A percentile compares a stretch with the other conserved stretches of the same genome.
Conservation (phyloP, 2,888 invertebrate genomes). For the Sarcophaga subvicina region DNA sequence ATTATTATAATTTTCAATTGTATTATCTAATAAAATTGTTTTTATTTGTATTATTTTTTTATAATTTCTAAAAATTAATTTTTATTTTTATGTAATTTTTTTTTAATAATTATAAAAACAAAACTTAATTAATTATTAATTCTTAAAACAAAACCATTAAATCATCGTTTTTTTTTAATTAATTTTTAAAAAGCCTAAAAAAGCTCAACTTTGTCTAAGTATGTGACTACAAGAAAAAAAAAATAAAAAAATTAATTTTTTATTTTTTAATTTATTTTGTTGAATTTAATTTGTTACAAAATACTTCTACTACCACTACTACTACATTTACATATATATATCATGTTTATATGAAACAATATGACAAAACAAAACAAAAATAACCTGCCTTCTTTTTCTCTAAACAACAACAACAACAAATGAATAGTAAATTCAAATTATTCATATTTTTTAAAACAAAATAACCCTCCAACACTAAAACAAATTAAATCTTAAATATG, state of each 20-base stretch:
- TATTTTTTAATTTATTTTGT: conserved; percentile 60
- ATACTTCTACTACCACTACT: conserved; percentile 30
- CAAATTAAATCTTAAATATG: conserved; percentile 18
- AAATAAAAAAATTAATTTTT: conserved; percentile 12
- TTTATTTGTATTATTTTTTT: conserved; percentile 49
- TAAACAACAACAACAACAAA: conserved; percentile 31
- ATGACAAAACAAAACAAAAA: background rate
- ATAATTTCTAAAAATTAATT: conserved; percentile 9
- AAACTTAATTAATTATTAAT: conserved; percentile 58
- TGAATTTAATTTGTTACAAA: conserved; percentile 68
- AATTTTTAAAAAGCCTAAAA: conserved; percentile 59
- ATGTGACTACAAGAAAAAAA: conserved; percentile 48
- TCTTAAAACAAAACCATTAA: conserved; percentile 39
- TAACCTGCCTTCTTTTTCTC: conserved; percentile 50
- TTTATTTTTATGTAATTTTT: conserved; percentile 16
- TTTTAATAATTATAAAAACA: conserved; percentile 47
- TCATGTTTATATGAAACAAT: conserved; percentile 18
- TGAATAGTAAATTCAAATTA: background rate
- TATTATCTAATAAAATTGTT: conserved; percentile 38
- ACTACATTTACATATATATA: conserved; percentile 39
- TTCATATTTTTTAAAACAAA: conserved; percentile 1
- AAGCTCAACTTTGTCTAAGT: conserved; percentile 62
- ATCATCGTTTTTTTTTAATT: conserved; percentile 43
- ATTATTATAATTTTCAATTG: conserved; percentile 18
- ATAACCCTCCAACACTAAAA: conserved; percentile 48